Percentiles rank a stretch among this genome's conserved stretches.
Conservation (phyloP, 1,140 invertebrate genomes). For the Ips typographus region DNA sequence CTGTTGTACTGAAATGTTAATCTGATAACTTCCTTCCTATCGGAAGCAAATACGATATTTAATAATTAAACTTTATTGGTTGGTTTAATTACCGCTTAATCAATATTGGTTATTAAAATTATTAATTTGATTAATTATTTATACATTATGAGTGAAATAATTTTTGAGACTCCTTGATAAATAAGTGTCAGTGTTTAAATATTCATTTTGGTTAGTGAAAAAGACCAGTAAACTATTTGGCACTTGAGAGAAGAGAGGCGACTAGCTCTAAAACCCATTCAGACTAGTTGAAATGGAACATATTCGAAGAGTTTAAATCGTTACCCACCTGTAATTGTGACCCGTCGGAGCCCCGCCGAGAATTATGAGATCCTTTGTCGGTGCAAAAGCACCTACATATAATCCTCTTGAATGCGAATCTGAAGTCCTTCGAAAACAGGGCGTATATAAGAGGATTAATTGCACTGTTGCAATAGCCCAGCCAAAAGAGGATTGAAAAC, state of each 20-base stretch:
- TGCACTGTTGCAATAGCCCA: constrained; percentile 95
- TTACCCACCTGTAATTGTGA: constrained; percentile 57
- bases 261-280: too few relatives aligned
- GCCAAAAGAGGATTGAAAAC: constrained; percentile 93
- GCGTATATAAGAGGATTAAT: constrained; percentile 93
- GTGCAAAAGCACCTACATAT: constrained; percentile 80
- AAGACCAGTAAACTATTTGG: background rate
- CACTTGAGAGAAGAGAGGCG: background rate
- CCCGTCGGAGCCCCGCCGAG: constrained; percentile 66
- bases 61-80: too few relatives aligned
- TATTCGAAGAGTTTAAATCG: too few relatives aligned
- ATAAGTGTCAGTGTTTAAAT: background rate
- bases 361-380: constrained; percentile 40
- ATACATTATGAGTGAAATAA: too few relatives aligned
- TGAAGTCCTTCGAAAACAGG: constrained; percentile 89
- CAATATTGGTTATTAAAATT: too few relatives aligned
- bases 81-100: too few relatives aligned
- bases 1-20: too few relatives aligned
- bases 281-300: too few relatives aligned
- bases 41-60: too few relatives aligned
- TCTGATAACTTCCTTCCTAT: too few relatives aligned
- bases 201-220: background rate
- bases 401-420: constrained; percentile 88
- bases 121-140: too few relatives aligned
- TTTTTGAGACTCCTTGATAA: background rate